phyloP scores from a whole-genome alignment of 2,888 invertebrate genomes.

The Allophyes oxyacanthae region DNA sequence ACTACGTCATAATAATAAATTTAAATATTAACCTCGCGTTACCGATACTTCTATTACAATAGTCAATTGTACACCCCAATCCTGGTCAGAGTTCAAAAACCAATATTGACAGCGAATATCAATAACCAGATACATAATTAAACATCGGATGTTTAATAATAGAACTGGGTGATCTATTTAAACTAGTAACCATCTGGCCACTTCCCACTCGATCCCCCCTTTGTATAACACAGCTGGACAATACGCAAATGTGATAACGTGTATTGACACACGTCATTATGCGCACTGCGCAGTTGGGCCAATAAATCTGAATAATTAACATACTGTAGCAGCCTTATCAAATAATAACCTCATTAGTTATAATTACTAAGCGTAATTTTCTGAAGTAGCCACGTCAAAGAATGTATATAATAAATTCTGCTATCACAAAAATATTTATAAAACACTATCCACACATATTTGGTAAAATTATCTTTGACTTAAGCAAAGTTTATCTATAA shows the following conservation, averaged over 20 bases:
- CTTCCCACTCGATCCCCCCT: not conserved
- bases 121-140: slow-evolving; percentile 27
- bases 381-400: no score
- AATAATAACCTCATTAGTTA: not conserved
- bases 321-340: slow-evolving; percentile 9
- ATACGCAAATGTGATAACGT: not conserved
- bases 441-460: no score
- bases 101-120: slow-evolving; percentile 37
- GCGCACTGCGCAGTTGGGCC: not conserved
- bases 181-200: slow-evolving; percentile 14
- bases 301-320: slow-evolving; percentile 3
- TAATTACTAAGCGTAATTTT: not conserved
- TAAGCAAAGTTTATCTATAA: no score
- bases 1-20: no score
- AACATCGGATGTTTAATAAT: slow-evolving; percentile 21
- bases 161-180: slow-evolving; percentile 3
- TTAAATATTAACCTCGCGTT: no score
- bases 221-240: slow-evolving; percentile 21
- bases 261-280: not conserved
- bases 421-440: no score
- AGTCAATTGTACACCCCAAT: not conserved
- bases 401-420: no score
- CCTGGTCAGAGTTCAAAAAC: slow-evolving; percentile 7
- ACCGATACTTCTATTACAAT: no score
- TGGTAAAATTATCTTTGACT: no score